Evolutionary conservation across 2,888 invertebrate genomes (phyloP).

Genomic region (Callinectes sapidus): DNA sequence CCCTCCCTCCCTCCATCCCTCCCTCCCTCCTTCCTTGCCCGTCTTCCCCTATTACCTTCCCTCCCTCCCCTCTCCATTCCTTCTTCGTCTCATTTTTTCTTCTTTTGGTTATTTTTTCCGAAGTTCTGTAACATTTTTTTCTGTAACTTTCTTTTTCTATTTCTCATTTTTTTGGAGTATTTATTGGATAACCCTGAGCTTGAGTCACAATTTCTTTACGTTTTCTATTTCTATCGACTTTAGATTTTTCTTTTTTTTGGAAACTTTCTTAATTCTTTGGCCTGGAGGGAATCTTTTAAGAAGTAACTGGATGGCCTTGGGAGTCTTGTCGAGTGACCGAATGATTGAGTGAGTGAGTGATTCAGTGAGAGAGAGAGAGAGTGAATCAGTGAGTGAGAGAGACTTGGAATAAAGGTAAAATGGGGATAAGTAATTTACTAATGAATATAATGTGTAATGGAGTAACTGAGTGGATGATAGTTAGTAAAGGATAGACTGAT

Average conservation of each 20-base stretch:
- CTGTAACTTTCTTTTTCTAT: background rate
- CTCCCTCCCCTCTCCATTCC: background rate
- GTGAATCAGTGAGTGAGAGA: background rate
- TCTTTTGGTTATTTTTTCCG: background rate
- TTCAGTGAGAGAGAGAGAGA: background rate
- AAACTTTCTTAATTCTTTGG: conserved; percentile 18
- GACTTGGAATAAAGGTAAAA: background rate
- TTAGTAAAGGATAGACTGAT: background rate
- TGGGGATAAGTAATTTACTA: background rate
- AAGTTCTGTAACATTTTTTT: background rate
- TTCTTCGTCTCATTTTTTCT: background rate
- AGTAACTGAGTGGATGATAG: background rate
- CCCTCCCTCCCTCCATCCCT: background rate
- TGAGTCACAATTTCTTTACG: background rate
- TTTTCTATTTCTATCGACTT: background rate
- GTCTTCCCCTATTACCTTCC: no score
- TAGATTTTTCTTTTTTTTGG: background rate
- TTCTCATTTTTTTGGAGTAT: background rate
- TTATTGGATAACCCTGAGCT: background rate
- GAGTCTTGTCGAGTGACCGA: background rate
- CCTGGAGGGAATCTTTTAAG: background rate
- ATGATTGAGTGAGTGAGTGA: no score
- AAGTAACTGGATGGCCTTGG: background rate
- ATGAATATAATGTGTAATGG: background rate
- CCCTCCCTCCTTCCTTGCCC: background rate